phyloP scores from a whole-genome alignment of 2,113 vertebrate genomes.

The Laticauda laticaudata region DNA sequence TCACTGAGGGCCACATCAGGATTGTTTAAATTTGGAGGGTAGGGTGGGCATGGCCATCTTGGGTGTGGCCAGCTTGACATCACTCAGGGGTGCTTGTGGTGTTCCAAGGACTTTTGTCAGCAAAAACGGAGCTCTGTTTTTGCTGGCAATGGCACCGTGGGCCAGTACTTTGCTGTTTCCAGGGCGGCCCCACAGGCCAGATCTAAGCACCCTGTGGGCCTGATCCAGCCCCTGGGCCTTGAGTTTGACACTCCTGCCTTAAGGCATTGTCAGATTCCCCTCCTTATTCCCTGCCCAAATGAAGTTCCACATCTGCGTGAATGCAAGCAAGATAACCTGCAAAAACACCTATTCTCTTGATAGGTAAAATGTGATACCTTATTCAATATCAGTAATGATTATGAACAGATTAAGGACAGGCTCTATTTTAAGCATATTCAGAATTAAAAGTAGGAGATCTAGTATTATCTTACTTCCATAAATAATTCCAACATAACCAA shows the following conservation, averaged over 20 bases:
- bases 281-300: background rate
- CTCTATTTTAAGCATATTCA: background rate
- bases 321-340: background rate
- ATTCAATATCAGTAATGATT: background rate
- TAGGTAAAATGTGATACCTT: background rate
- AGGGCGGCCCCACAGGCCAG: accelerated
- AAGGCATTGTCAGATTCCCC: background rate
- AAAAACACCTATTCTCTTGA: background rate
- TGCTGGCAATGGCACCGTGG: no score
- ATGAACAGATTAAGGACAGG: background rate
- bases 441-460: background rate
- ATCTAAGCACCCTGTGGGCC: no score
- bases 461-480: background rate
- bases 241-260: no score
- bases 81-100: no score
- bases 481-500: background rate
- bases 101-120: no score
- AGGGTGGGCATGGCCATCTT: no score
- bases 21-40: no score
- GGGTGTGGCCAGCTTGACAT: no score
- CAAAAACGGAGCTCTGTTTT: no score
- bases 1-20: no score
- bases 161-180: no score
- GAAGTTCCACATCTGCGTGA: background rate
- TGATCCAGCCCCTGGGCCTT: no score